phyloP scores from a whole-genome alignment of 2,797 vertebrate genomes.

The Epinephelus awoara region DNA sequence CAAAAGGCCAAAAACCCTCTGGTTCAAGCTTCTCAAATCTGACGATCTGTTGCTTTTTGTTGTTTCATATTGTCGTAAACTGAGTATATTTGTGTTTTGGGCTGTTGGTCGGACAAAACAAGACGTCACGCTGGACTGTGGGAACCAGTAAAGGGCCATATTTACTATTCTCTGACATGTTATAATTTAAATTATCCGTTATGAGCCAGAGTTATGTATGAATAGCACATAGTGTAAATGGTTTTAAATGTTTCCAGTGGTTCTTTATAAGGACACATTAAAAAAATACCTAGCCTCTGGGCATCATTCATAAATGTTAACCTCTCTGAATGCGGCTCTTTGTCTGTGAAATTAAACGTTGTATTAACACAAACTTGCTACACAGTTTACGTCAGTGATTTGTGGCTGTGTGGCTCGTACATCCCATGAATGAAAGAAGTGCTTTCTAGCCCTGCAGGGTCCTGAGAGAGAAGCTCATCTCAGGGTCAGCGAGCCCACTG shows the following conservation, averaged over 20 bases:
- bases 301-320: constrained; percentile 13
- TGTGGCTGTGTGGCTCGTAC: constrained; percentile 10
- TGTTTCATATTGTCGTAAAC: neutral
- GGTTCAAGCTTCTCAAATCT: neutral
- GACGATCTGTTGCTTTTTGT: neutral
- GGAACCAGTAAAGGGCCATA: neutral
- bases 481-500: constrained; percentile 64
- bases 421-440: constrained; percentile 31
- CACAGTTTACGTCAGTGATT: constrained; percentile 24
- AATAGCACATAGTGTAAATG: neutral
- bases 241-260: neutral
- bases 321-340: constrained; percentile 33
- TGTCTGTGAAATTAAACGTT: constrained; percentile 39
- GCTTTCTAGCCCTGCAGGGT: constrained; percentile 40
- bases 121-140: neutral
- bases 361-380: constrained; percentile 20
- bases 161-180: neutral
- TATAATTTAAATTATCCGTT: neutral
- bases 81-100: neutral
- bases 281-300: neutral
- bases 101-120: neutral
- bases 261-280: constrained; percentile 13
- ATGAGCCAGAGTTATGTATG: neutral
- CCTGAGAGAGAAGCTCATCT: constrained; percentile 56
- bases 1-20: neutral